phyloP scores from a whole-genome alignment of 2,888 invertebrate genomes.

The Cryptosula pallasiana region DNA sequence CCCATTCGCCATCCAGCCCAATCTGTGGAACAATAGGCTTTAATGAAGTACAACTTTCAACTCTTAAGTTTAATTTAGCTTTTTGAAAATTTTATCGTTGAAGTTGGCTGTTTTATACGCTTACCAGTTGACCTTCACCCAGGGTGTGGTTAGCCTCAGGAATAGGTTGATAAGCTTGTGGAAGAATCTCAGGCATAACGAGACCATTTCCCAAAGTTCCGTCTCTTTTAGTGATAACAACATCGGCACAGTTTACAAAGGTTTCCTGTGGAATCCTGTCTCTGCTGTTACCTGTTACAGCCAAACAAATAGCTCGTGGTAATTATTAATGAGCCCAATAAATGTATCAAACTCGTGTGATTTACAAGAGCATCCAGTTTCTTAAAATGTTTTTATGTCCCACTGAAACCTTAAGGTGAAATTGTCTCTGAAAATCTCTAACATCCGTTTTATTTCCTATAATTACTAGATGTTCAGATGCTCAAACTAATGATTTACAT shows the following conservation, averaged over 20 bases:
- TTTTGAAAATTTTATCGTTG: too few species aligned
- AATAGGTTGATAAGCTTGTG: neutral
- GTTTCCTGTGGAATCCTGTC: slow-evolving; percentile 30
- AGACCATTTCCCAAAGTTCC: neutral
- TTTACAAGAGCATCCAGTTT: too few species aligned
- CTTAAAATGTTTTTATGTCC: too few species aligned
- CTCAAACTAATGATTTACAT: too few species aligned
- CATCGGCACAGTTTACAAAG: slow-evolving; percentile 34
- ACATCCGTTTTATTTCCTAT: too few species aligned
- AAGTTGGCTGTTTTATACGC: neutral
- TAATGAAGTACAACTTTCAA: neutral
- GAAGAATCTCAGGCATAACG: neutral
- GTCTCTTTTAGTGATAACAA: slow-evolving; percentile 23
- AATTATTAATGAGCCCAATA: too few species aligned
- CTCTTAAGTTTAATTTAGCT: too few species aligned
- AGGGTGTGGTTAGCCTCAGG: neutral
- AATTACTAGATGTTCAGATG: too few species aligned
- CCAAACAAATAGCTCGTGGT: too few species aligned
- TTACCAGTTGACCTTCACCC: neutral
- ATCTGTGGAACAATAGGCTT: neutral
- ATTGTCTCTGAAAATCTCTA: too few species aligned
- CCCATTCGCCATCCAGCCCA: neutral
- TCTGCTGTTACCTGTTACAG: neutral
- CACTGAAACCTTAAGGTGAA: too few species aligned
- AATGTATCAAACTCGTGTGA: too few species aligned